phyloP scores from a whole-genome alignment of 2,797 vertebrate species.

The Aeoliscus strigatus region DNA sequence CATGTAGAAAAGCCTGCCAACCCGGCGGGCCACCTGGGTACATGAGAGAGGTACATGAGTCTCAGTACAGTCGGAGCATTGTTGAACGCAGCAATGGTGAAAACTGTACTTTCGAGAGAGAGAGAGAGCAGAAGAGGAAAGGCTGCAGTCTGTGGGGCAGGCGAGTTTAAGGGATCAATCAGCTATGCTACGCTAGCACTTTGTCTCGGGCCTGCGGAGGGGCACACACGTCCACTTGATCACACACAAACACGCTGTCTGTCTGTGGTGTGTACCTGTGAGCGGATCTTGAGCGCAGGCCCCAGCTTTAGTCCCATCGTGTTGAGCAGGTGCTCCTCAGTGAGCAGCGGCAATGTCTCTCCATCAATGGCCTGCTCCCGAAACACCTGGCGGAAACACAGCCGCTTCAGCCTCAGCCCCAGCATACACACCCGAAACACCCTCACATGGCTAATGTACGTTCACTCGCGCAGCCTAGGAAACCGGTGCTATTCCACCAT shows the following conservation, averaged over 20 bases:
- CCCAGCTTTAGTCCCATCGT: conserved; percentile 97
- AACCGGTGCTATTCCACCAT: conserved; percentile 23
- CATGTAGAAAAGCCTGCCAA: conserved; percentile 94
- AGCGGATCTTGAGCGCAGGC: conserved; percentile 93
- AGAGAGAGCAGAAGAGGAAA: conserved; percentile 32
- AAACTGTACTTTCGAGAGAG: conserved; percentile 25
- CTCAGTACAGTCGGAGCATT: conserved; percentile 26
- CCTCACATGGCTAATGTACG: conserved; percentile 13
- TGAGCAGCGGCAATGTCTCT: conserved; percentile 93
- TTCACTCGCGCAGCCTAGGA: conserved; percentile 27
- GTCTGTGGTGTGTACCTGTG: conserved; percentile 83
- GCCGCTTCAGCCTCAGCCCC: conserved; percentile 68
- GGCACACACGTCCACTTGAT: conserved; percentile 31
- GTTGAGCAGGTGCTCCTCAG: conserved; percentile 92
- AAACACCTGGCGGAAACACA: conserved; percentile 85
- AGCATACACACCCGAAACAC: conserved; percentile 27
- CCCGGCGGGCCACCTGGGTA: conserved; percentile 86
- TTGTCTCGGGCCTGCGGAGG: conserved; percentile 30
- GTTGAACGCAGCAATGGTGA: not conserved
- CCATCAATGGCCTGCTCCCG: conserved; percentile 95
- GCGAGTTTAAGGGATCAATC: conserved; percentile 42
- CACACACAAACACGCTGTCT: conserved; percentile 44
- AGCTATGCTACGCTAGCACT: conserved; percentile 50
- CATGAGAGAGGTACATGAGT: conserved; percentile 41
- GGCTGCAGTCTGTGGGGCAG: conserved; percentile 53